Conservation (phyloP, 2,797 vertebrate genomes). For the Crocodylus rhombifer region DNA sequence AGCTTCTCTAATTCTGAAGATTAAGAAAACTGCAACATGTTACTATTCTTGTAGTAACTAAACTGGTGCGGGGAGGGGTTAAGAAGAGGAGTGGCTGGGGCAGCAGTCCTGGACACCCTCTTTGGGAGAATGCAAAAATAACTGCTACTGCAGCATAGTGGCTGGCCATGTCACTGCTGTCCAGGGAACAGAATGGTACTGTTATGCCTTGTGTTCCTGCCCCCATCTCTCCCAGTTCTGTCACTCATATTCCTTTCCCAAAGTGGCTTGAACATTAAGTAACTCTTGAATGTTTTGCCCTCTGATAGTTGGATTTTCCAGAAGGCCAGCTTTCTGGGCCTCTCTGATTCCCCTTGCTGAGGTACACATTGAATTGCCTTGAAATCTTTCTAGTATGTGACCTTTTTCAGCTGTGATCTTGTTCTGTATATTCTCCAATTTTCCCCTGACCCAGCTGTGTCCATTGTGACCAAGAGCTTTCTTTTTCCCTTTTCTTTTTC, state of each 20-base stretch:
- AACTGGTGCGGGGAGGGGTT: too few species aligned
- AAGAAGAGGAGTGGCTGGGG: too few species aligned
- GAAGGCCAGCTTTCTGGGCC: background rate
- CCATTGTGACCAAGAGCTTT: background rate
- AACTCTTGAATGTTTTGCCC: background rate
- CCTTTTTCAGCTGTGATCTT: background rate
- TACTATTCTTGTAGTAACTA: too few species aligned
- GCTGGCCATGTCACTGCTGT: too few species aligned
- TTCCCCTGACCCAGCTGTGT: background rate
- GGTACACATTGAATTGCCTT: background rate
- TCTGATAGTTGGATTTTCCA: background rate
- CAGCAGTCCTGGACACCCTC: too few species aligned
- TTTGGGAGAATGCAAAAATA: too few species aligned
- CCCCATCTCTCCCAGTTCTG: background rate
- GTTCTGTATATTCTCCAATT: background rate
- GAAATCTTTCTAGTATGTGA: background rate
- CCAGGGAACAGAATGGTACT: background rate
- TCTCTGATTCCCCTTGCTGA: background rate
- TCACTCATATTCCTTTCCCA: rapidly evolving
- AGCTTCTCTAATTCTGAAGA: too few species aligned
- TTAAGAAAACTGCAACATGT: too few species aligned
- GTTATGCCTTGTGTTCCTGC: background rate
- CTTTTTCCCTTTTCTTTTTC: background rate
- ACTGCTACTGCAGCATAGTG: too few species aligned
- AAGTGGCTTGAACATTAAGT: background rate